Base-by-base conservation (phyloP, 2,888 invertebrate genomes). In the Schizotus pectinicornis region DNA sequence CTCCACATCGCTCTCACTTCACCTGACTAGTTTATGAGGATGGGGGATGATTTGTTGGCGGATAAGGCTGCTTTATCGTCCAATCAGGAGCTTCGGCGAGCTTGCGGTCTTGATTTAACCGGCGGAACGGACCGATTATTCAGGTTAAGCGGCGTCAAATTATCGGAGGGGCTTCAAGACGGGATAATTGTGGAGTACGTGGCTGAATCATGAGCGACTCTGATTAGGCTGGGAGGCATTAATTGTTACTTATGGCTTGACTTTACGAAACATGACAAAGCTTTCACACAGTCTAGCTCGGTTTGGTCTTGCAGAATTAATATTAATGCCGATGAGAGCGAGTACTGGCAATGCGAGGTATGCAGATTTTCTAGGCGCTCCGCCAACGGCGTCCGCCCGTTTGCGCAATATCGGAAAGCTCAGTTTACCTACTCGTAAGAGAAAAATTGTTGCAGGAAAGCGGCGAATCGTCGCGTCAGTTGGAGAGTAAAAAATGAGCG, bases 171-270 rank as follows among this genome's bases (percentile, higher is more conserved):
- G 49, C 54, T 49, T 46, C 32, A 56, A 42, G 59, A 58, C 50
- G 52, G 47, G 55, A 65, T 67, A 67, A 66, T 65, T 63, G 62
- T 58, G 50, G 39, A 46, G 59, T 61, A 41, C 55, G 64, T 65
- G 59, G 56, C 59, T 67, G 65, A 65, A 67, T 68, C 63, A 65
- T 64, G 62, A 63, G 49, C 56, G 41, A 56, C 54, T 60, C 54
- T 56, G 53, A 61, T 63, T 65, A 62, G 57, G 30, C 54, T 61
- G 57, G 59, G 60, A 63, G 65, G 67, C 69, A 67, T 66, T 72
- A 69, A 72, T 71, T 71, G 72, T 72, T 72, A 70, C 68, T 72
- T 71, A 70, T 68, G 68, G 65, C 65, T 68, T 63, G 63, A 64
- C 62, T 67, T 64, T 60, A 61, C 58, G 54, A 59, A 61, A 72